A percentile compares a stretch with the other conserved stretches of the same genome.
Evolutionary conservation across 2,113 vertebrate species (phyloP).

Genomic region (Odocoileus virginianus): DNA sequence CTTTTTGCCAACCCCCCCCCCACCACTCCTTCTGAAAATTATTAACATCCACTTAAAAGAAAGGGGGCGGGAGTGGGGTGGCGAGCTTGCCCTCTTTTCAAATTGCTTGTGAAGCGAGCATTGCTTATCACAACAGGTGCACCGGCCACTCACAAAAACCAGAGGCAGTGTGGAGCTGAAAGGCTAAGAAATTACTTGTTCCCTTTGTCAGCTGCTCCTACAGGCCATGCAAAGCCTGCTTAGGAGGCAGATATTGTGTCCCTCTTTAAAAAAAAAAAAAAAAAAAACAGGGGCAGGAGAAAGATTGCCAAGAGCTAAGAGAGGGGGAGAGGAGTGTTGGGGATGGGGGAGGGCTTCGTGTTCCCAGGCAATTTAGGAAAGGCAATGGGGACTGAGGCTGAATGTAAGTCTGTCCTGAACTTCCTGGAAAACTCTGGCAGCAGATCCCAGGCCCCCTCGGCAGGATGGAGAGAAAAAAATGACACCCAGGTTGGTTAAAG

Average conservation of each 20-base stretch:
- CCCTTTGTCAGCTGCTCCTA: constrained; percentile 82
- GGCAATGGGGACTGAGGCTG: neutral
- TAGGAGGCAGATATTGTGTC: constrained; percentile 73
- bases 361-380: neutral
- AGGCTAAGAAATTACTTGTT: constrained; percentile 82
- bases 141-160: constrained; percentile 78
- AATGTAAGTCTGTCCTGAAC: neutral
- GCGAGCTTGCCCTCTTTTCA: constrained; percentile 73
- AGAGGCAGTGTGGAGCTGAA: constrained; percentile 76
- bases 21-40: constrained; percentile 60
- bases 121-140: constrained; percentile 83
- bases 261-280: neutral
- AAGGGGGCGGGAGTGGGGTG: constrained; percentile 36
- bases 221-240: constrained; percentile 74
- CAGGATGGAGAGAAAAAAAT: neutral
- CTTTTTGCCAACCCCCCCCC: neutral
- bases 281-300: constrained; percentile 23
- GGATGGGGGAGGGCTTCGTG: neutral
- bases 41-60: constrained; percentile 77
- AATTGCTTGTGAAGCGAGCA: constrained; percentile 73
- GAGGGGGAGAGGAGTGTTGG: neutral
- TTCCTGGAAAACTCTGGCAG: constrained; percentile 19
- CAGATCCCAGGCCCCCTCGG: neutral
- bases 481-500: neutral
- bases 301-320: neutral